These are phyloP conservation scores for Synergus umbraculus DNA, from an alignment of 2,888 invertebrate genomes.

Conservation along the genomic window DNA sequence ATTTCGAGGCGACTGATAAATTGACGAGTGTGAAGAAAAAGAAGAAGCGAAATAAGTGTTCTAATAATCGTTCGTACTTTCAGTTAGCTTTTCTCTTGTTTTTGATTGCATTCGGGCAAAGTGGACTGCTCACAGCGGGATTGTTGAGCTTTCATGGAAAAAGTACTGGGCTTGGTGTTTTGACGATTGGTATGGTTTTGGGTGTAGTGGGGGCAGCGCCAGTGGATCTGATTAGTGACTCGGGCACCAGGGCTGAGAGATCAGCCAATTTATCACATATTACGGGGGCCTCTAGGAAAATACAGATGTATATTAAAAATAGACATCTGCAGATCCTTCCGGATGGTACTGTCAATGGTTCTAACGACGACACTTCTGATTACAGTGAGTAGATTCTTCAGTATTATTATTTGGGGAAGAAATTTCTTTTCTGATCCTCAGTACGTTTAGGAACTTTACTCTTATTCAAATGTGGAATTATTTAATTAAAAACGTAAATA, in stretches of 20 bases:
- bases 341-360: constrained; percentile 92
- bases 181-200: constrained; percentile 67
- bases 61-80: constrained; percentile 60
- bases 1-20: constrained; percentile 1
- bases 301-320: constrained; percentile 91
- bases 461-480: background rate
- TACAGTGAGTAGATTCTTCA: constrained; percentile 85
- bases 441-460: background rate
- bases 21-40: constrained; percentile 9
- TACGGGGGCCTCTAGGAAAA: constrained; percentile 88
- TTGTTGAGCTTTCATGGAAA: constrained; percentile 49
- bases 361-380: constrained; percentile 87
- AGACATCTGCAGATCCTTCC: constrained; percentile 89
- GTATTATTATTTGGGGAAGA: background rate
- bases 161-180: constrained; percentile 56
- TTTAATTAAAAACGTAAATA: background rate
- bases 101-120: constrained; percentile 66
- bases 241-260: constrained; percentile 82
- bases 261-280: constrained; percentile 90
- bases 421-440: background rate
- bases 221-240: constrained; percentile 63
- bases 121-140: constrained; percentile 59
- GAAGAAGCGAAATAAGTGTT: constrained; percentile 47
- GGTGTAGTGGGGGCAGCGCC: constrained; percentile 65
- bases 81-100: constrained; percentile 66